phyloP scores from a whole-genome alignment of 2,888 invertebrate genomes.

The Balanococcus diminutus region DNA sequence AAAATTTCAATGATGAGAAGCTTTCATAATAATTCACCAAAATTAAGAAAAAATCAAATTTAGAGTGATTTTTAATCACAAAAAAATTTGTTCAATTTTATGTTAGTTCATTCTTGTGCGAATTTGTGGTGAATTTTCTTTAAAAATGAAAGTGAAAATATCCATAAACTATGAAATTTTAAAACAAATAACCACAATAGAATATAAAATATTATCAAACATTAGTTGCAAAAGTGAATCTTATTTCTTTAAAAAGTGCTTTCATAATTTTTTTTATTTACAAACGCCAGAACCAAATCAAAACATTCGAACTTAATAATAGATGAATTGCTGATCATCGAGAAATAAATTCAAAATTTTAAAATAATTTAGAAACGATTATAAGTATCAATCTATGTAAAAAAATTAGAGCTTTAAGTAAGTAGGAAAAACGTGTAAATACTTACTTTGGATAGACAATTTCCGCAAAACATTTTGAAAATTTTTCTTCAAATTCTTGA shows the following conservation, averaged over 20 bases:
- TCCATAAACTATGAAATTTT: background rate
- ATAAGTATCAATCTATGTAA: too few species aligned
- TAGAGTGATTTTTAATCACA: too few species aligned
- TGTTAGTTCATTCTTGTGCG: too few species aligned
- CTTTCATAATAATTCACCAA: too few species aligned
- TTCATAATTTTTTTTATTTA: background rate
- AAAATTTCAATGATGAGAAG: too few species aligned
- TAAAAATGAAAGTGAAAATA: background rate
- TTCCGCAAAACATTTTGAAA: constrained; percentile 48
- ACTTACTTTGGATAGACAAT: constrained; percentile 46
- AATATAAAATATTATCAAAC: background rate
- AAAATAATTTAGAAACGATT: background rate
- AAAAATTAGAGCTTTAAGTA: background rate
- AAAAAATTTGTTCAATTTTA: too few species aligned
- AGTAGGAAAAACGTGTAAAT: background rate
- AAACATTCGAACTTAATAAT: too few species aligned
- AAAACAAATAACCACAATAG: background rate
- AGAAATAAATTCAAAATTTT: background rate
- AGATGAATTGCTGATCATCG: too few species aligned
- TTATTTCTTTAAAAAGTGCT: background rate
- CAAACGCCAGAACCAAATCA: background rate
- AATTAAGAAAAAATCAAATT: too few species aligned
- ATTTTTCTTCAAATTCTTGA: constrained; percentile 17
- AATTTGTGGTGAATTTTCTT: too few species aligned
- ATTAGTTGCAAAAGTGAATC: background rate